Conservation (phyloP, 2,888 invertebrate species). For the Lasioglossum calceatum region DNA sequence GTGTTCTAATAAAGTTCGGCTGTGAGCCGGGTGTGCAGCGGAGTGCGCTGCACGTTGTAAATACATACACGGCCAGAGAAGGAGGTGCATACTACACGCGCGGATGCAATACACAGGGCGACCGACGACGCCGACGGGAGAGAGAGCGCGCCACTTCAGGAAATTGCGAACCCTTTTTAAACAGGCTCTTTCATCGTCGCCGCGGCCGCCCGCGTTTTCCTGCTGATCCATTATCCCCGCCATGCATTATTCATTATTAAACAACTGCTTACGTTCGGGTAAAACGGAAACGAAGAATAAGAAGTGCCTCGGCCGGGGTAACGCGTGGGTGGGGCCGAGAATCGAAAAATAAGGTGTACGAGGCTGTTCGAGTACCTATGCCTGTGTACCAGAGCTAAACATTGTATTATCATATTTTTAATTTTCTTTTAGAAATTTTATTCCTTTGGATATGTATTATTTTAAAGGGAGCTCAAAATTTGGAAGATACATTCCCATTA, state of each 20-base stretch:
- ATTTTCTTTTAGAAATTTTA: no score
- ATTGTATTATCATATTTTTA: no score
- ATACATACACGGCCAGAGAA: conserved; percentile 20
- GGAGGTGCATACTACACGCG: not conserved
- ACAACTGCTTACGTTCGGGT: conserved; percentile 45
- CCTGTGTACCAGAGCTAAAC: no score
- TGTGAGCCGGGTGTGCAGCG: conserved; percentile 48
- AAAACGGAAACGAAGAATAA: conserved; percentile 23
- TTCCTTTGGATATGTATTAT: no score
- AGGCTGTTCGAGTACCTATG: no score
- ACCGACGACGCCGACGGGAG: no score
- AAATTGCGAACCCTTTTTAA: conserved; percentile 71
- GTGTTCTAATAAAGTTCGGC: conserved; percentile 59
- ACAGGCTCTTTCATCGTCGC: conserved; percentile 62
- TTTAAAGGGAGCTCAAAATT: no score
- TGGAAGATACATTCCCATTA: no score
- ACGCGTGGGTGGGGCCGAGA: not conserved
- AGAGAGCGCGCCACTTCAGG: conserved; percentile 61
- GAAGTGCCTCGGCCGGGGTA: not conserved
- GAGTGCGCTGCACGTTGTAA: conserved; percentile 55
- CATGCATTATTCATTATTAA: conserved; percentile 68
- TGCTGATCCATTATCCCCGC: conserved; percentile 66
- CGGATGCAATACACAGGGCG: conserved; percentile 46
- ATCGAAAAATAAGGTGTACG: no score
- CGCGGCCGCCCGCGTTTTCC: conserved; percentile 40